Conservation (phyloP, 1,140 invertebrate genomes). For the Kradibia gibbosae region DNA sequence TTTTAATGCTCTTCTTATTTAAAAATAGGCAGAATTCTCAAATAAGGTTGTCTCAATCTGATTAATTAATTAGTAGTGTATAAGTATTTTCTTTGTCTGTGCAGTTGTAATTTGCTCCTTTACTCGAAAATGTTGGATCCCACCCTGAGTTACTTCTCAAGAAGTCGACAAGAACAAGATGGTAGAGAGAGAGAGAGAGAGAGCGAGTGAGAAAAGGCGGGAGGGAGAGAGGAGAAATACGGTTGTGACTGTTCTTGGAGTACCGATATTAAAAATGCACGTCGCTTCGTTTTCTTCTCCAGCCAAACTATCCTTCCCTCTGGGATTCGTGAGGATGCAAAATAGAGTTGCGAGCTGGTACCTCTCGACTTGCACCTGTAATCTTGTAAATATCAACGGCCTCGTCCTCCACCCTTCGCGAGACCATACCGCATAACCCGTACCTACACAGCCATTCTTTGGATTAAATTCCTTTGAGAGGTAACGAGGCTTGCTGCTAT, state of each 20-base stretch:
- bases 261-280: background rate
- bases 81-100: background rate
- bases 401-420: background rate
- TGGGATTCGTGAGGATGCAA: background rate
- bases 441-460: background rate
- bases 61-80: background rate
- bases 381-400: background rate
- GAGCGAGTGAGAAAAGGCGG: background rate
- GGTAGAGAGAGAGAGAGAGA: too few species aligned
- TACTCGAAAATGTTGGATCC: background rate
- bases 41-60: background rate
- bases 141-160: too few species aligned
- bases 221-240: background rate
- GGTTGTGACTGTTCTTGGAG: background rate
- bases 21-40: background rate
- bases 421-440: too few species aligned
- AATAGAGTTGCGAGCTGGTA: background rate
- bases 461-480: background rate
- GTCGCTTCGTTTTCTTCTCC: background rate
- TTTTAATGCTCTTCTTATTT: background rate
- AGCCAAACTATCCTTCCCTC: background rate
- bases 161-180: too few species aligned
- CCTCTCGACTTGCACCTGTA: background rate
- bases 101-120: background rate
- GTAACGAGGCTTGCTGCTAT: background rate